Base-by-base conservation (phyloP, 1,140 invertebrate genomes). In the Hyphantria cunea region DNA sequence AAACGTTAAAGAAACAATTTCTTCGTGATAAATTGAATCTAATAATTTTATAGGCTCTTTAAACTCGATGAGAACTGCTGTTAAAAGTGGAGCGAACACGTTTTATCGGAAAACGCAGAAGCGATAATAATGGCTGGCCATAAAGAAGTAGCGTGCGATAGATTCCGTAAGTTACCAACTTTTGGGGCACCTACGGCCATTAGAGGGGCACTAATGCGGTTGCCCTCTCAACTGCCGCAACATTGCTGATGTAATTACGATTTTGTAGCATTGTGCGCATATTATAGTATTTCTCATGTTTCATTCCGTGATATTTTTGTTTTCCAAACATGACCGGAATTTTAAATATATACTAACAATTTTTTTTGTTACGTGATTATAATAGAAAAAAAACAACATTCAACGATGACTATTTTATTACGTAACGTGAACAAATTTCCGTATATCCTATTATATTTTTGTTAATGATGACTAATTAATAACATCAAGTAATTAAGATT, bases 81-180 rank as follows among this genome's bases (percentile, higher is more conserved):
- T 85, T 85, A 78, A 85, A 84, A 85, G 78, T 84, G 69, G 68
- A 73, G 71, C 74, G 68, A 80, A 71, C 84, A 86, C 81, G 84
- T 88, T 86, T 85, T 84, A 86, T 84, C 82, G 84, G 74, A 72
- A 80, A 86, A 81, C 82, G 81, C 79, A 80, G 74, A 78, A 78
- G 70, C 78, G 82, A 82, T 84, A 85, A 90, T 90, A 90, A 90
- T 88, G 87, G 82, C 48, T 31, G 81, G 69, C 76, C 85, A 79
- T 90, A 90, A 90, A 88, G 86, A 86, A 84, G 74, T 73, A 71
- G 74, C 75, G 76, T 68, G 66, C 82, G 83, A 90, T 90, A 90
- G 85, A 84, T 90, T 84, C 70, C 78, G 75, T 71, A 83, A 88
- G 81, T 88, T 90, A 74, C 78, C 78, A 90, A 90, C 82, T 90